Base-by-base conservation (phyloP, 2,797 vertebrate species). In the Bradypodion pumilum region DNA sequence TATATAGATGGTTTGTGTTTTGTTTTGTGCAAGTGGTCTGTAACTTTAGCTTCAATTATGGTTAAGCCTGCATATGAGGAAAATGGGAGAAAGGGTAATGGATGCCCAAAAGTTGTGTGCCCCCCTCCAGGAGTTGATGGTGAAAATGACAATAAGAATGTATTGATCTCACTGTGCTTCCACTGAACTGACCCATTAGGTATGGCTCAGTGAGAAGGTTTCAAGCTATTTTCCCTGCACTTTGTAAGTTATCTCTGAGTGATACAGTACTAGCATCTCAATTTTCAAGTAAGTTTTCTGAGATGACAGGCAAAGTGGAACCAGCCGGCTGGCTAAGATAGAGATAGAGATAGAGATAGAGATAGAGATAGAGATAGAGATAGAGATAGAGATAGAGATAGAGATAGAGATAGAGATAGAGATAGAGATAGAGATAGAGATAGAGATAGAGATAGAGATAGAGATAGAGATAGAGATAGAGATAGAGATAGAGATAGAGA, bases 91-190 rank as follows among this genome's bases (percentile, higher is more conserved):
- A 9, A 32, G 40, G 16, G 32, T 52, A 56, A 56, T 52, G 46
- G 46, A 74, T 19, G 46, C 25, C n/a, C 25, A 29, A 56, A 19
- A 66, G n/a, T 5, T 9, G 42, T 46, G 60, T 65, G 42, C 23
- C 62, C n/a, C 62, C 21, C 12, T 37, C 59, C 40, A 29, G 15
- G 27, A 63, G 59, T 10, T 37, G 21, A 42, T 74, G 32, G 70
- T 82, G 25, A 16, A 77, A 23, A 72, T 62, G 73, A 69, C 32
- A 49, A n/a, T 23, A 76, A 63, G 59, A 0, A 65, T 80, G 56
- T 91, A 95, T 95, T 92, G 95, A 95, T 96, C 91, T 88, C 7
- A 6, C 89, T 75, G 12, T 84, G 89, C 87, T 87, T 90, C 77
- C 83, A 81, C 76, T 65, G 21, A 69, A 82, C 88, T 82, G 93